Base-by-base conservation (phyloP, 35 echinoderm and acorn worm genomes). In the Acanthaster planci region DNA sequence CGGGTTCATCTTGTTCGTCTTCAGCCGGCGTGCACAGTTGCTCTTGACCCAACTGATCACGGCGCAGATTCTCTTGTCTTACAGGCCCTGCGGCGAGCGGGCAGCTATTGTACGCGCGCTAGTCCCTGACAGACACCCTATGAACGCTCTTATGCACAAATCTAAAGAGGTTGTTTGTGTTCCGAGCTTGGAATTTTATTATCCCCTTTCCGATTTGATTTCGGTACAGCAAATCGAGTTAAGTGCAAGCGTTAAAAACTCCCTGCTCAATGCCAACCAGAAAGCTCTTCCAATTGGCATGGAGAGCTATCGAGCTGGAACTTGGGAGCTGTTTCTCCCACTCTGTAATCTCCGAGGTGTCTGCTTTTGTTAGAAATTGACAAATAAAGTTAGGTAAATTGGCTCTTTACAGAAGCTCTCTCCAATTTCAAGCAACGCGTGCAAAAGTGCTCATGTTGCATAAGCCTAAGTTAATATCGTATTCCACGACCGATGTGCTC, bases 121-220 rank as follows among this genome's bases (percentile, higher is more conserved):
- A 67, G 14, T 26, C 64, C 19, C 56, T 31, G 64, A 72, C 64
- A 67, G n/a, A 72, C 1, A 23, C 26, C 64, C 64, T 7, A 72
- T 29, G 19, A 72, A 72, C 15, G 64, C 64, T 72, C 26, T 72
- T 72, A 72, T 72, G 26, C 64, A 72, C 64, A 72, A 29, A 34
- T 26, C 64, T 72, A 72, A 72, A 36, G 64, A 72, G 64, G 21
- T 72, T 72, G 64, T 72, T 72, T 72, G 64, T 72, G 64, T 72
- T 72, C 64, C 19, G 14, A 31, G 64, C 21, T 9, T 72, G 64
- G 14, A 72, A 72, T 72, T 72, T 72, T 72, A 72, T 72, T 72
- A 72, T 72, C 64, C 64, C 9, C 26, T 35, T 72, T 72, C 64
- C 64, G 64, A 72, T 72, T 72, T 29, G 64, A 72, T 72, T 72